Evolutionary conservation across 2,797 vertebrate species (phyloP).

Genomic region (Cygnus olor): DNA sequence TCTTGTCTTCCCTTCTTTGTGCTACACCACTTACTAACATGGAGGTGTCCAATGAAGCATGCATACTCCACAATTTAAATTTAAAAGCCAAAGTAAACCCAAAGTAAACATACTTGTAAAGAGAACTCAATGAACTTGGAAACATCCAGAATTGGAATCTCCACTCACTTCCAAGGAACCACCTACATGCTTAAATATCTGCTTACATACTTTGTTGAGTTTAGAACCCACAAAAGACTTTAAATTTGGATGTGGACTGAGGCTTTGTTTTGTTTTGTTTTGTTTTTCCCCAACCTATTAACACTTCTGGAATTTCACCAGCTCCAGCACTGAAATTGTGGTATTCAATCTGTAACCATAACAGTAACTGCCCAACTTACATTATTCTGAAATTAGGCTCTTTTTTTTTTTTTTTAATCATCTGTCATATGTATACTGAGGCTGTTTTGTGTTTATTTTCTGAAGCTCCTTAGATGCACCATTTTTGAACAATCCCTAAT

Average conservation of each 20-base stretch:
- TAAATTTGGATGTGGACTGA: not conserved
- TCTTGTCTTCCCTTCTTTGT: not conserved
- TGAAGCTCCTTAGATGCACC: not conserved
- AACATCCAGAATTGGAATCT: not conserved
- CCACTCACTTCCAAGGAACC: not conserved
- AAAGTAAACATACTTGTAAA: not conserved
- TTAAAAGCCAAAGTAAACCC: not conserved
- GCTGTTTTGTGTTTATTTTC: not conserved
- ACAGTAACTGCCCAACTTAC: not conserved
- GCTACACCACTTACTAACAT: not conserved
- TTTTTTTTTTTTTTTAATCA: not conserved
- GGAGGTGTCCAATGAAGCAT: not conserved
- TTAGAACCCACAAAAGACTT: accelerated
- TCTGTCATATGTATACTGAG: not conserved
- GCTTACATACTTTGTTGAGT: not conserved
- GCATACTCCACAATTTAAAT: not conserved
- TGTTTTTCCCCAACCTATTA: not conserved
- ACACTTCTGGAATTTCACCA: not conserved
- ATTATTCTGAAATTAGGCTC: not conserved
- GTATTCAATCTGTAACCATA: not conserved
- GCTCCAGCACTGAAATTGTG: not conserved
- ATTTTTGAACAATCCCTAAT: not conserved
- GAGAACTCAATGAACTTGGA: not conserved
- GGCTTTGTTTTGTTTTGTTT: not conserved
- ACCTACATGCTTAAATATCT: not conserved